These are phyloP conservation scores for Elaeidobius kamerunicus DNA, from an alignment of 2,888 invertebrate genomes.

Conservation along the genomic window DNA sequence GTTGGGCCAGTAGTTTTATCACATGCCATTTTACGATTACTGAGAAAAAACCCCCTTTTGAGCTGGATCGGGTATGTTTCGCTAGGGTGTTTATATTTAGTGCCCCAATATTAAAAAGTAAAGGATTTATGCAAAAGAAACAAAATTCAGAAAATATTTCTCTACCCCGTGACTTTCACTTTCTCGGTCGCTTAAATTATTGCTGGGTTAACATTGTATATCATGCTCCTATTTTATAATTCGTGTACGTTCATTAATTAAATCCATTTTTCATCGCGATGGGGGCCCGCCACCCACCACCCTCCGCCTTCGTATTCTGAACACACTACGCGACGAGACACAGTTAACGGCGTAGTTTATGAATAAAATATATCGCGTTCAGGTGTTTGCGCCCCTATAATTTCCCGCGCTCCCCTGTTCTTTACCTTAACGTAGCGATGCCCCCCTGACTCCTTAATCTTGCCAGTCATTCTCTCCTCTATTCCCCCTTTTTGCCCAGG, in stretches of 20 bases:
- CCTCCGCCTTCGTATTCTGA: neutral
- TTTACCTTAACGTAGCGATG: neutral
- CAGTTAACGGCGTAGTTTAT: conserved; percentile 12
- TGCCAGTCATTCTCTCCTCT: neutral
- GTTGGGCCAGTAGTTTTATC: too few relatives aligned
- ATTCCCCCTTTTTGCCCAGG: conserved; percentile 7
- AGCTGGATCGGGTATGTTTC: too few relatives aligned
- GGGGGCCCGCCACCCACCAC: neutral
- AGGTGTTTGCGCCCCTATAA: conserved; percentile 14
- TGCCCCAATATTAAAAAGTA: too few relatives aligned
- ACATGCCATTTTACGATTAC: too few relatives aligned
- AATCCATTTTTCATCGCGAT: conserved; percentile 14
- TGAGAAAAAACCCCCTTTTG: too few relatives aligned
- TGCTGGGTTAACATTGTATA: conserved; percentile 4
- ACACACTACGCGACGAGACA: conserved; percentile 9
- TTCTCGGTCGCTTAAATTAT: too few relatives aligned
- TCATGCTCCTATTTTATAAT: conserved; percentile 8
- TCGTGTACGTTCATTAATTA: conserved; percentile 11
- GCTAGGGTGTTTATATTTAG: too few relatives aligned
- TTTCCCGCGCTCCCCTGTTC: conserved; percentile 6
- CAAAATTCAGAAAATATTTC: too few relatives aligned
- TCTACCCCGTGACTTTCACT: too few relatives aligned
- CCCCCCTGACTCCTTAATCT: conserved; percentile 2
- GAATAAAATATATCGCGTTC: conserved; percentile 19
- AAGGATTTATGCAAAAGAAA: too few relatives aligned